Evolutionary conservation across 2,797 vertebrate genomes (phyloP).

Genomic region (Syndactyla subalaris): DNA sequence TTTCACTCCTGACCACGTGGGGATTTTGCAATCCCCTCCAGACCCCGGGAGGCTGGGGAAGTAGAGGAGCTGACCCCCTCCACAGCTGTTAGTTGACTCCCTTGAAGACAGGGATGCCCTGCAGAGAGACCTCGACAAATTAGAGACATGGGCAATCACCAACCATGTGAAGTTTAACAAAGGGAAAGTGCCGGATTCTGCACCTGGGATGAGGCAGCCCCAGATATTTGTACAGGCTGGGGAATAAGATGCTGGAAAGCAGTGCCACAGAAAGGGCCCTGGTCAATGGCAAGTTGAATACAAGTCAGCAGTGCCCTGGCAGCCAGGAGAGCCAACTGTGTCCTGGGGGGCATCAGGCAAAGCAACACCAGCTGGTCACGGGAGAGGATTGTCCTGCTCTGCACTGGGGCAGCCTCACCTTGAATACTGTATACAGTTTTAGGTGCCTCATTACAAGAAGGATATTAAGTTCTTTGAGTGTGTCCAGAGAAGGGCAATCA

Average conservation of each 20-base stretch:
- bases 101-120: not conserved
- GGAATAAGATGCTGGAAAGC: not conserved
- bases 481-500: not conserved
- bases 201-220: not conserved
- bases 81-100: not conserved
- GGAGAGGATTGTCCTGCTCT: not conserved
- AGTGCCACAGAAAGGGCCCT: not conserved
- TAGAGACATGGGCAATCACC: not conserved
- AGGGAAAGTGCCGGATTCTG: not conserved
- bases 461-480: not conserved
- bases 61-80: too few relatives aligned
- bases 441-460: not conserved
- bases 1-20: too few relatives aligned
- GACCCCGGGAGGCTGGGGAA: too few relatives aligned
- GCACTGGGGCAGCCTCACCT: not conserved
- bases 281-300: too few relatives aligned
- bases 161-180: not conserved
- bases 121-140: not conserved
- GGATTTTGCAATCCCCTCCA: too few relatives aligned
- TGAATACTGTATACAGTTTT: not conserved
- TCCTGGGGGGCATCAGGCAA: not conserved
- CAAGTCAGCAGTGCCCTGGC: too few relatives aligned
- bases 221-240: not conserved
- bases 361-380: not conserved
- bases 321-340: not conserved